These are phyloP conservation scores for Theocolax elegans DNA, from an alignment of 1,140 invertebrate species.

Conservation along the genomic window DNA sequence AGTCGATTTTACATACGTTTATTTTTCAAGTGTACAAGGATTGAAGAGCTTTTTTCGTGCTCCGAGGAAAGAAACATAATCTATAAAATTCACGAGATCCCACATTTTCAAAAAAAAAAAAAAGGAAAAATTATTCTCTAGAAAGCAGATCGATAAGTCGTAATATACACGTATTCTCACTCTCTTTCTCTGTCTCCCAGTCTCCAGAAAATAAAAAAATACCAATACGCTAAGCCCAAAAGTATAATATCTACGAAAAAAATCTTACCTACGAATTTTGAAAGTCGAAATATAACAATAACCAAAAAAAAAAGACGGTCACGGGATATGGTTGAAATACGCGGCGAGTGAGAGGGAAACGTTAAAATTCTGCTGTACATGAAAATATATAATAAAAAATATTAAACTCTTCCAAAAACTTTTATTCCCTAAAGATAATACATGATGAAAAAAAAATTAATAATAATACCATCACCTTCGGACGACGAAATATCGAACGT, in stretches of 20 bases:
- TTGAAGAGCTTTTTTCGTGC: too few species aligned
- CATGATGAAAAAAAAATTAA: background rate
- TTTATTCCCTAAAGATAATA: constrained; percentile 26
- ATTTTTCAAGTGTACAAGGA: too few species aligned
- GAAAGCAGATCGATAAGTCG: background rate
- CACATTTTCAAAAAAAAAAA: background rate
- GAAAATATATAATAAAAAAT: constrained; percentile 35
- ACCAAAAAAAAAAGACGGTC: background rate
- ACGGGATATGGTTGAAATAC: background rate
- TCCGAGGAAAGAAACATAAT: too few species aligned
- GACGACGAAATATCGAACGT: constrained; percentile 41
- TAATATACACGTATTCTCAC: background rate
- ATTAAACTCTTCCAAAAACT: constrained; percentile 27
- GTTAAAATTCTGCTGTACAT: constrained; percentile 29
- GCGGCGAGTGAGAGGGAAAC: background rate
- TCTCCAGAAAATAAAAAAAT: constrained; percentile 1
- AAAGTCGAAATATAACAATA: background rate
- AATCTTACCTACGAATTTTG: constrained; percentile 14
- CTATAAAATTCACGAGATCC: too few species aligned
- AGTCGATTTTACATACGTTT: too few species aligned
- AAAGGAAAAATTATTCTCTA: too few species aligned
- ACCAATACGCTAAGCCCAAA: background rate
- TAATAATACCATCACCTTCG: constrained; percentile 4
- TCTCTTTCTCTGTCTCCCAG: constrained; percentile 32
- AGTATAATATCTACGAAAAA: constrained; percentile 13